Evolutionary conservation across 1,140 invertebrate genomes (phyloP), one percentile per base, ranked within the genome.

Genomic region (Argopecten irradians): DNA sequence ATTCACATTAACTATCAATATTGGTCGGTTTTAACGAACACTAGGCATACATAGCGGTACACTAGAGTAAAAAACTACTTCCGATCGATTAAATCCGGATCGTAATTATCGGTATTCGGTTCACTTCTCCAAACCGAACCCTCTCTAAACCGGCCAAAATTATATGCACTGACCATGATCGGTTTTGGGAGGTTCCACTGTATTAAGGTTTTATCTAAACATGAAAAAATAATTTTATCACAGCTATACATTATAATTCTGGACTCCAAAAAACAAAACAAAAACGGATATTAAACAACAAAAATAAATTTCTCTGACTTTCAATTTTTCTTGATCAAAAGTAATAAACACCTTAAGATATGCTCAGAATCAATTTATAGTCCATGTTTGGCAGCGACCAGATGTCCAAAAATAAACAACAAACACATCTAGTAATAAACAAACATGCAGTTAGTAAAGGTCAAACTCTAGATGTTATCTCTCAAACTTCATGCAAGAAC

Each of bases 381-480:
- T 19, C 22, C 22, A 19, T 46, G 43, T 46, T 46, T 19, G 43
- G 43, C 14, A 19, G 14, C 19, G 22, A 46, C 43, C 22, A 19
- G 9, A 11, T 14, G 22, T 46, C 2, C 43, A 28, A 71, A 71
- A 3, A 16, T 5, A 3, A 28, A 28, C 22, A 71, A 71, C n/a
- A 71, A 71, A 28, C 55, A 71, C 55, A 71, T 71, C 55, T 71
- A 71, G 55, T 8, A 71, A 71, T n/a, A 71, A 71, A 71, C 55
- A 71, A n/a, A 28, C 55, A 71, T 71, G 55, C 55, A 71, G 55
- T 71, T 71, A 71, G 55, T 71, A 71, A 71, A n/a, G 28, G 22
- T 71, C 55, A 71, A 71, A 71, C 55, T 16, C 55, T 71, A 71
- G 55, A 28, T 71, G 55, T 71, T 71, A 71, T 71, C 55, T 71